phyloP scores from a whole-genome alignment of 64 coral and sea anemone species.

The Porites australiensis region DNA sequence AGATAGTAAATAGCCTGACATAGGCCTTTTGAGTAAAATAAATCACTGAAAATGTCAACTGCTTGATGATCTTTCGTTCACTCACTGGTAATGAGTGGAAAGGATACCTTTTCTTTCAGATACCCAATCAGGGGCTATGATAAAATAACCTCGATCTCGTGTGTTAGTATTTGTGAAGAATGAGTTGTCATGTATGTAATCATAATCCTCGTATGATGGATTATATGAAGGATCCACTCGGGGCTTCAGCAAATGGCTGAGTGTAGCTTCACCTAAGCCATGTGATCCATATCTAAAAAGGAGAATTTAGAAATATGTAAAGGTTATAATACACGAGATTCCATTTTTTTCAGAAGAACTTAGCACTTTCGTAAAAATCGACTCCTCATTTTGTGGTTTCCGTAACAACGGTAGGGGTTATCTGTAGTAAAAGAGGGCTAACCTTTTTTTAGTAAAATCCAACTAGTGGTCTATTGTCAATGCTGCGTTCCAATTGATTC shows the following conservation, averaged over 20 bases:
- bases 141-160: conserved; percentile 86
- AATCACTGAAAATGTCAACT: not conserved
- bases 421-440: too few species aligned
- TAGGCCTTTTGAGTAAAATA: not conserved
- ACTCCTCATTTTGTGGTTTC: too few species aligned
- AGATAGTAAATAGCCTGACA: too few species aligned
- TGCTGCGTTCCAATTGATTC: too few species aligned
- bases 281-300: conserved; percentile 21
- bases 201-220: conserved; percentile 64
- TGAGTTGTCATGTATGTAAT: conserved; percentile 86
- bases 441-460: too few species aligned
- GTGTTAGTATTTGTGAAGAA: conserved; percentile 87
- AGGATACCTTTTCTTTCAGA: conserved; percentile 87
- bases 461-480: too few species aligned
- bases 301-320: not conserved
- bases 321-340: too few species aligned
- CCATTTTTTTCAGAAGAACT: too few species aligned
- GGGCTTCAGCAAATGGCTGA: conserved; percentile 74
- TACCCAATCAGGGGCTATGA: conserved; percentile 93
- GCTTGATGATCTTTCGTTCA: not conserved
- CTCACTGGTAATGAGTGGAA: conserved; percentile 62
- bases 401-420: too few species aligned
- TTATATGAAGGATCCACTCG: conserved; percentile 66
- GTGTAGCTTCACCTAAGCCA: conserved; percentile 73
- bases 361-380: too few species aligned